Base-by-base conservation (phyloP, 2,888 invertebrate species). In the Chorisops tibialis region DNA sequence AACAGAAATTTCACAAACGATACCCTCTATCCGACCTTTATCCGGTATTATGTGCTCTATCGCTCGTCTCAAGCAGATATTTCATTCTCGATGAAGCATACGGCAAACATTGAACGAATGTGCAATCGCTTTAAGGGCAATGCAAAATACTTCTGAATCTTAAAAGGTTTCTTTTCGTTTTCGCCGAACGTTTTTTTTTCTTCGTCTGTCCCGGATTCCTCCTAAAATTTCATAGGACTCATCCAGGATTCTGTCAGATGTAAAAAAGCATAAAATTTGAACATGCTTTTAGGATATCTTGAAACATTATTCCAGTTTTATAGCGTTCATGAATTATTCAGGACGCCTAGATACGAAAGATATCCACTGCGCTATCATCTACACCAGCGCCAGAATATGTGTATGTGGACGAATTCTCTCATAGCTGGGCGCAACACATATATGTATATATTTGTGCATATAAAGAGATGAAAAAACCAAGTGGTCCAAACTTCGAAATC, bases 321-420 rank as follows among this genome's bases (percentile, higher is more conserved):
- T 51, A 37, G 51, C 18, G 12, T 38, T 51, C 51, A 51, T 51
- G 51, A 51, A 51, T 51, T 18, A 51, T 51, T 51, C 51, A 51
- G 19, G 1, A 38, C 18, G 18, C 18, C 19, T 16, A 37, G 51
- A 51, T 51, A 18, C 16, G 37, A n/a, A 18, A 16, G 37, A n/a
- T 51, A 51, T 51, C 51, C 18, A 37, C 18, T 38, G 37, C 38
- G 38, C 19, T 37, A 37, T 51, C 38, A 51, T 51, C 37, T 37
- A 18, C 16, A 38, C 19, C 6, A 37, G 37, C 11, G 45, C n/a
- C 4, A 39, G 39, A 14, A 39, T 11, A 39, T 39, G 16, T 16
- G 18, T 4, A 16, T 45, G 18, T 19, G 45, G 30, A 30, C 30
- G 30, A 9, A 30, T 7, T 30, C 30, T 9, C 3, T n/a, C 9